A percentile compares a stretch with the other conserved stretches of the same genome.
phyloP scores from a whole-genome alignment of 2,113 vertebrate genomes.

The Lutjanus erythropterus region DNA sequence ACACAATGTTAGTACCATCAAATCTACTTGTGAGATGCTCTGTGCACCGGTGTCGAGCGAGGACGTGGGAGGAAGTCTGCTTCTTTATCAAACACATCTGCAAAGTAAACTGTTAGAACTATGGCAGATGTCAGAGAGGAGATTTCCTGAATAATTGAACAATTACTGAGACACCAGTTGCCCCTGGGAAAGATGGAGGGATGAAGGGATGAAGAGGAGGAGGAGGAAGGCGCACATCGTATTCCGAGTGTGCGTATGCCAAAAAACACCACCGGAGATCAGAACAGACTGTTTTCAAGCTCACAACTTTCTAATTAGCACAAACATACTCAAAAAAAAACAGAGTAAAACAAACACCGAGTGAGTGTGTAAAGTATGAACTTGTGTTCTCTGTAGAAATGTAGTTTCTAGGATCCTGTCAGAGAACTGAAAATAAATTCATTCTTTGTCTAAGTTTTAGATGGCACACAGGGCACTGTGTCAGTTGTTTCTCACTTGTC shows the following conservation, averaged over 20 bases:
- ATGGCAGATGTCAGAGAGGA: constrained; percentile 75
- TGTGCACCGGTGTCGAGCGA: not conserved
- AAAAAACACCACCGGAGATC: constrained; percentile 57
- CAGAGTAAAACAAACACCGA: constrained; percentile 3
- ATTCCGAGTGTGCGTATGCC: constrained; percentile 74
- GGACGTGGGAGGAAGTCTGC: constrained; percentile 28
- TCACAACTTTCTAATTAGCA: constrained; percentile 59
- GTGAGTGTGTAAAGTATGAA: not conserved
- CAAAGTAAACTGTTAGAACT: constrained; percentile 54
- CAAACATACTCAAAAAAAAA: constrained; percentile 1
- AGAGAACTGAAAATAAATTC: not conserved
- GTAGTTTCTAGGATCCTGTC: not conserved
- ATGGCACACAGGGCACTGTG: too few relatives aligned
- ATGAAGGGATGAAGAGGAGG: constrained; percentile 36
- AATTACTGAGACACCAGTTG: constrained; percentile 58
- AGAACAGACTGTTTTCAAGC: constrained; percentile 57
- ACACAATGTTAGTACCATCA: constrained; percentile 16
- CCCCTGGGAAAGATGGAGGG: constrained; percentile 50
- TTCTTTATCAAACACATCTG: constrained; percentile 35
- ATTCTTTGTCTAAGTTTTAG: too few relatives aligned
- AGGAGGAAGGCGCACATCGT: constrained; percentile 33
- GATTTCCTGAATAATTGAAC: constrained; percentile 76
- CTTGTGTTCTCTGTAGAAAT: not conserved
- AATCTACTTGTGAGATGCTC: constrained; percentile 18
- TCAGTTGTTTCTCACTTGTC: too few relatives aligned